phyloP scores from a whole-genome alignment of 2,113 vertebrate species.

The Lophius piscatorius region DNA sequence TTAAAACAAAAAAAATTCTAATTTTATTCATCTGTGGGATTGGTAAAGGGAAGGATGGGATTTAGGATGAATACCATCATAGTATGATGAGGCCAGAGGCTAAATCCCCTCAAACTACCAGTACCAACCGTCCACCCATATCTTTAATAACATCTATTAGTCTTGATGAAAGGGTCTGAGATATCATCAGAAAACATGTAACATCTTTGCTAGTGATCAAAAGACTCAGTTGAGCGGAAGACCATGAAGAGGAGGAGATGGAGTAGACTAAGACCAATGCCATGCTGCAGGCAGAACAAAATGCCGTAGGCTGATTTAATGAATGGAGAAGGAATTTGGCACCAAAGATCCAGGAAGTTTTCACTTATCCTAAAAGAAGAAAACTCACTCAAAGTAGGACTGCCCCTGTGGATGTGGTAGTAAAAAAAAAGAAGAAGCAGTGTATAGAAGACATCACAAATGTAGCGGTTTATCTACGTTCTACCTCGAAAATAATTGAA shows the following conservation, averaged over 20 bases:
- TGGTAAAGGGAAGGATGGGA: too few species aligned
- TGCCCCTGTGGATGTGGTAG: slow-evolving; percentile 48
- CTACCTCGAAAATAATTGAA: too few species aligned
- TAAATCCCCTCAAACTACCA: slow-evolving; percentile 30
- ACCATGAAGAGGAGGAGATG: slow-evolving; percentile 37
- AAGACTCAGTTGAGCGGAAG: slow-evolving; percentile 31
- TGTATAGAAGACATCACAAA: too few species aligned
- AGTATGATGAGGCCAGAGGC: slow-evolving; percentile 24
- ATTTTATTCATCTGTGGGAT: neutral
- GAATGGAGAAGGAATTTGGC: slow-evolving; percentile 54
- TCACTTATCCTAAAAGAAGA: slow-evolving; percentile 59
- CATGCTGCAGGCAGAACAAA: slow-evolving; percentile 64
- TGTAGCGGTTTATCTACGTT: too few species aligned
- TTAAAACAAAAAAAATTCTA: neutral
- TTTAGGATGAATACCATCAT: too few species aligned
- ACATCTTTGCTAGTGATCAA: slow-evolving; percentile 54
- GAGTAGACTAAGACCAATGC: slow-evolving; percentile 45
- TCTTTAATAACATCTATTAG: slow-evolving; percentile 28
- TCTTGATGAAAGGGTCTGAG: slow-evolving; percentile 30
- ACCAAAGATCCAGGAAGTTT: slow-evolving; percentile 66
- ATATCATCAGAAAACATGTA: slow-evolving; percentile 50
- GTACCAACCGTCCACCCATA: slow-evolving; percentile 21
- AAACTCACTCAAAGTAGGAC: slow-evolving; percentile 58
- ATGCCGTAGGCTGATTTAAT: slow-evolving; percentile 66
- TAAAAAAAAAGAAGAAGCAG: too few species aligned